Evolutionary conservation across 2,113 vertebrate genomes (phyloP), one percentile per base, ranked within the genome.

Genomic region (Bos taurus): DNA sequence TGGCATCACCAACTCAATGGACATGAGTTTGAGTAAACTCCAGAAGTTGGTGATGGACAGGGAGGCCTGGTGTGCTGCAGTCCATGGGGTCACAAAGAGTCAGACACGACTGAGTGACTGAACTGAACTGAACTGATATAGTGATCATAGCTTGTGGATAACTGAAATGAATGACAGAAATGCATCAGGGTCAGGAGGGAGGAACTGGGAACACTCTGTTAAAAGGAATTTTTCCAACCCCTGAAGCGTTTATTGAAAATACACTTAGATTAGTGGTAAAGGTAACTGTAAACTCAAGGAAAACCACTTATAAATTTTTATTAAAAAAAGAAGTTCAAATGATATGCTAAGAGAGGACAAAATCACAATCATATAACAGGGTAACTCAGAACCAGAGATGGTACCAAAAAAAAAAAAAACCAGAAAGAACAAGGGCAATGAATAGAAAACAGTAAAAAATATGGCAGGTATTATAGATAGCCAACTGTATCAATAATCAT

Each of bases 21-120:
- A 71, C 19, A 71, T 71, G 67, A 12, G n/a, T 71, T 23, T 71
- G 67, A 40, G 67, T 40, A 21, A 36, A 40, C 67, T 71, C 67
- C 0, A 2, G 19, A 19, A 40, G 67, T 23, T 71, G 19, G 67
- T 71, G 19, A 71, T 71, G n/a, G n/a, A 40, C 10, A 71, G 67
- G 19, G 67, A 71, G n/a, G 67, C 36, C 10, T 40, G n/a, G 67
- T 0, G 1, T 67, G 33, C 64, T n/a, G 64, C n/a, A 23, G n/a
- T 71, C n/a, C 19, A 71, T 23, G n/a, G 67, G 19, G n/a, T 71
- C n/a, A 2, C 19, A 40, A 36, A 71, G 19, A 71, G 19, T 12
- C 0, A 0, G 19, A 71, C 67, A 23, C 2, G 2, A 71, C 5
- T 71, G 19, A 71, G n/a, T 0, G 0, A 71, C 5, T 71, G n/a